phyloP scores from a whole-genome alignment of 2,113 vertebrate genomes.

The Oxyruncus cristatus region DNA sequence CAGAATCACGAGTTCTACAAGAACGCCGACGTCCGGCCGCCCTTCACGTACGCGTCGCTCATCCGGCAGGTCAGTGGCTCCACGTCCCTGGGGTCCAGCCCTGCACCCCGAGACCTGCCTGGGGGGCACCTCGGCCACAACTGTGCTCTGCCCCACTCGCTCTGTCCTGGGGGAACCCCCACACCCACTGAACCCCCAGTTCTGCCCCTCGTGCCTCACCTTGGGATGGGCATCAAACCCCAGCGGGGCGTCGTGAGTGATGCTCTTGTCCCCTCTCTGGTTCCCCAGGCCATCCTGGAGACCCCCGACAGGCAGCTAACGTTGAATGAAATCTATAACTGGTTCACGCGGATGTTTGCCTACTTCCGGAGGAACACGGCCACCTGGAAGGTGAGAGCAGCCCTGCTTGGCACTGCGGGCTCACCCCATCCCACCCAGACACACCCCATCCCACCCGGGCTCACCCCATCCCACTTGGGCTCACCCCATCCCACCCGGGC shows the following conservation, averaged over 20 bases:
- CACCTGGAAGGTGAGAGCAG: constrained; percentile 93
- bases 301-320: constrained; percentile 98
- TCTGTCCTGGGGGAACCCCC: rapidly evolving
- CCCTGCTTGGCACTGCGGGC: background rate
- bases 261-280: background rate
- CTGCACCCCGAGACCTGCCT: background rate
- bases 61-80: constrained; percentile 91
- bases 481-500: background rate
- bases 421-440: background rate
- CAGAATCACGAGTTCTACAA: constrained; percentile 99
- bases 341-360: constrained; percentile 99
- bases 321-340: constrained; percentile 99
- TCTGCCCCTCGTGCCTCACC: rapidly evolving
- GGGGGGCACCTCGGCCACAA: rapidly evolving
- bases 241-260: rapidly evolving
- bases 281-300: constrained; percentile 93
- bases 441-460: background rate
- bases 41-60: constrained; percentile 98
- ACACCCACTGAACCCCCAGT: rapidly evolving
- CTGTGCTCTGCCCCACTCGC: background rate
- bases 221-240: rapidly evolving
- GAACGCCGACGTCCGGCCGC: constrained; percentile 96
- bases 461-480: background rate
- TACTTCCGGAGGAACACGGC: constrained; percentile 99
- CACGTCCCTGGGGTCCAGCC: background rate